Percentiles rank a stretch among this genome's conserved stretches.
These are phyloP conservation scores for Sebastiscus tertius DNA, from an alignment of 2,797 vertebrate species.

Conservation along the genomic window DNA sequence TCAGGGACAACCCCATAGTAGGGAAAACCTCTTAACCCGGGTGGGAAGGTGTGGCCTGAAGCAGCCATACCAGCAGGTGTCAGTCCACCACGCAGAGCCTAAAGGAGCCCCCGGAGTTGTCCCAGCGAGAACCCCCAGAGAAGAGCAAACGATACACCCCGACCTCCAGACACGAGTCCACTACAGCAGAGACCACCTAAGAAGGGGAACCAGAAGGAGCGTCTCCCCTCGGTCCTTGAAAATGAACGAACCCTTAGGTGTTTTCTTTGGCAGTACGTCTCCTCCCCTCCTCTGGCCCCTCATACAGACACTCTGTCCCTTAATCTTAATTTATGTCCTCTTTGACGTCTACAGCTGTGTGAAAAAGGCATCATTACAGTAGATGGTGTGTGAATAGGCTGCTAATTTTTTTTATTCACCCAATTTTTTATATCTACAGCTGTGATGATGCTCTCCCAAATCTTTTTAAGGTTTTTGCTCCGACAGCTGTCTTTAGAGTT, in stretches of 20 bases:
- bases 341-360: slow-evolving; percentile 54
- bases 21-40: slow-evolving; percentile 88
- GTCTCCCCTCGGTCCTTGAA: slow-evolving; percentile 28
- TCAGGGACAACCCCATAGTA: slow-evolving; percentile 95
- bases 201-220: slow-evolving; percentile 24
- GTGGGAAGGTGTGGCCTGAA: slow-evolving; percentile 38
- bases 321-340: slow-evolving; percentile 53
- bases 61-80: slow-evolving; percentile 51
- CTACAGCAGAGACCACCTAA: slow-evolving; percentile 33
- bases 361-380: slow-evolving; percentile 65
- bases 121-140: slow-evolving; percentile 29
- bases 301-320: slow-evolving; percentile 16
- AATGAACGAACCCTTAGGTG: slow-evolving; percentile 20
- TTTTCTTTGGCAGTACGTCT: slow-evolving; percentile 19
- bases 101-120: slow-evolving; percentile 15
- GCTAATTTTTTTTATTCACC: slow-evolving; percentile 79
- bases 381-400: slow-evolving; percentile 81
- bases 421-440: slow-evolving; percentile 69
- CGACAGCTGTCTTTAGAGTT: slow-evolving; percentile 34
- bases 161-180: slow-evolving; percentile 51
- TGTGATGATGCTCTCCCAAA: slow-evolving; percentile 59
- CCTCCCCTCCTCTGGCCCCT: slow-evolving; percentile 7
- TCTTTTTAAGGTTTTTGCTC: slow-evolving; percentile 33
- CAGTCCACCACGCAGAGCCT: slow-evolving; percentile 13
- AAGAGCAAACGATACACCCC: slow-evolving; percentile 26